phyloP scores from a whole-genome alignment of 2,888 invertebrate genomes.

The Helicoverpa assulta region DNA sequence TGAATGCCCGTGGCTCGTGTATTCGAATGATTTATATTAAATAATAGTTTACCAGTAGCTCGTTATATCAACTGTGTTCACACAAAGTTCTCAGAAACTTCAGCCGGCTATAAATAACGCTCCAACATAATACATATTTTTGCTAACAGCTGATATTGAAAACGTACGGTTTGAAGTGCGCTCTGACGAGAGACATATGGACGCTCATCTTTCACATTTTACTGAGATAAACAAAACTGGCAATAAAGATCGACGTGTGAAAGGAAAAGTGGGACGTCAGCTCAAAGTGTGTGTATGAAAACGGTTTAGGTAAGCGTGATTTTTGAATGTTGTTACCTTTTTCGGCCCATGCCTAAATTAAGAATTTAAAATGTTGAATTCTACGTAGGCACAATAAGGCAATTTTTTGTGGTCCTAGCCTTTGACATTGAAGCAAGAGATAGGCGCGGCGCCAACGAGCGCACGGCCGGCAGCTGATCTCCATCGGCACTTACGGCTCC shows the following conservation, averaged over 20 bases:
- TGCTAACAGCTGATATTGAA: slow-evolving; percentile 65
- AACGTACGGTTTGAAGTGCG: slow-evolving; percentile 54
- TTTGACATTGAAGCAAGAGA: slow-evolving; percentile 62
- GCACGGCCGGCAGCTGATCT: slow-evolving; percentile 61
- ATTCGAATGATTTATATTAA: slow-evolving; percentile 15
- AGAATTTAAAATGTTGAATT: slow-evolving; percentile 11
- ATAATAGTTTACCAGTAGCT: slow-evolving; percentile 14
- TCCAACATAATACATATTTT: slow-evolving; percentile 61
- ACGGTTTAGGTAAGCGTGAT: not conserved
- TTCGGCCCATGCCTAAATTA: not conserved
- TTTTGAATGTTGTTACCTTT: too few species aligned
- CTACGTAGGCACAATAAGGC: slow-evolving; percentile 35
- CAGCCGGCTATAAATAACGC: slow-evolving; percentile 63
- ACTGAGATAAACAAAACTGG: slow-evolving; percentile 37
- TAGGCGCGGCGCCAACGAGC: slow-evolving; percentile 51
- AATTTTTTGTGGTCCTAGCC: slow-evolving; percentile 57
- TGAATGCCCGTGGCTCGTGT: not conserved
- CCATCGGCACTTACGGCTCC: slow-evolving; percentile 65
- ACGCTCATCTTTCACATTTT: slow-evolving; percentile 49
- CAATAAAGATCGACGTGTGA: slow-evolving; percentile 35
- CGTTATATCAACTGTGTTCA: slow-evolving; percentile 37
- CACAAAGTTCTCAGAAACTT: slow-evolving; percentile 62
- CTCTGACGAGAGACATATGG: slow-evolving; percentile 59
- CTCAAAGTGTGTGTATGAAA: not conserved
- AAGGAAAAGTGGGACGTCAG: slow-evolving; percentile 18